A percentile compares a stretch with the other conserved stretches of the same genome.
Evolutionary conservation across 64 coral and sea anemone genomes (phyloP).

Genomic region (Anthopleura sola): DNA sequence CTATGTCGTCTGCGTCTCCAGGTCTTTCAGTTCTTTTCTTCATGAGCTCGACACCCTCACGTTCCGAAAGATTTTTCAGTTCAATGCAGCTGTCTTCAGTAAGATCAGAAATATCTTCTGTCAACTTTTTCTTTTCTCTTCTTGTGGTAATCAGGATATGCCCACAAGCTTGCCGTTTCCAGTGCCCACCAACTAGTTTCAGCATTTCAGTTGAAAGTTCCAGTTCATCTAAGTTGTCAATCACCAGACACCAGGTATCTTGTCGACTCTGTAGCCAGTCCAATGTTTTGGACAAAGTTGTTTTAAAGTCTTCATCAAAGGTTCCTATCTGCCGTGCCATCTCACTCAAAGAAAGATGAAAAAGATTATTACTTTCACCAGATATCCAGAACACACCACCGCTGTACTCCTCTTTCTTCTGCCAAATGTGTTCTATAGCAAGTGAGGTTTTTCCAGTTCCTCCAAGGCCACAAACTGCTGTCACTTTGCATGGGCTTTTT

Average conservation of each 20-base stretch:
- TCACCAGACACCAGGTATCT: constrained; percentile 19
- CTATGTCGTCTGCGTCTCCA: neutral
- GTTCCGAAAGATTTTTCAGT: neutral
- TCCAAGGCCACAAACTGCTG: constrained; percentile 27
- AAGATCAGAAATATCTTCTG: constrained; percentile 9
- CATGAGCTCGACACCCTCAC: neutral
- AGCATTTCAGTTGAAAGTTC: constrained; percentile 1
- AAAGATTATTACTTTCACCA: neutral
- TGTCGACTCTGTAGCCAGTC: constrained; percentile 15
- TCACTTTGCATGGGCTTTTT: neutral
- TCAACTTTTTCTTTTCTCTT: neutral
- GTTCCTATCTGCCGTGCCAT: constrained; percentile 8
- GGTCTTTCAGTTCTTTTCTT: neutral
- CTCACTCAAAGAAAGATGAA: constrained; percentile 11
- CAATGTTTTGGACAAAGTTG: constrained; percentile 30
- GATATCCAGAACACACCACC: constrained; percentile 36
- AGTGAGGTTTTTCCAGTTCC: constrained; percentile 40
- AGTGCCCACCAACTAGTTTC: neutral
- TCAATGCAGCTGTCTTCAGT: constrained; percentile 4
- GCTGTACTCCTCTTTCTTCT: neutral
- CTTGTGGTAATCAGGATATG: constrained; percentile 14
- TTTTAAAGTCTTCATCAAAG: constrained; percentile 7
- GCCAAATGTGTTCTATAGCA: constrained; percentile 39
- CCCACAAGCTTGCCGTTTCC: neutral
- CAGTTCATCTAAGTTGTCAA: constrained; percentile 10